Evolutionary conservation across 1,140 invertebrate genomes (phyloP), one percentile per base, ranked within the genome.

Genomic region (Eciton burchellii): DNA sequence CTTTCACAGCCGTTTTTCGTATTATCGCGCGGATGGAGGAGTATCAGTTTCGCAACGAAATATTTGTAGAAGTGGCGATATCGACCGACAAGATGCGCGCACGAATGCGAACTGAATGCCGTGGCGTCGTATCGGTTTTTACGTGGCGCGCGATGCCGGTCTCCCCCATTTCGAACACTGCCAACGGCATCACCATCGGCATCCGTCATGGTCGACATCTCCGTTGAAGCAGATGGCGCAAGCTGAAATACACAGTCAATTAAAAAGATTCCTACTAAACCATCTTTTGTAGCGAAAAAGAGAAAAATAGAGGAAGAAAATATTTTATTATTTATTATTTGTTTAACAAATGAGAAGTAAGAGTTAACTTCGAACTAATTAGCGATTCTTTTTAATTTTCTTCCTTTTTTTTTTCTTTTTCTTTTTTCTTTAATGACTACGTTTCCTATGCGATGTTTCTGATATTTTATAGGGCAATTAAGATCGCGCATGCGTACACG

Each of bases 51-150:
- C 4, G 45, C 26, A n/a, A 24, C 6, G 14, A n/a, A 26, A 54
- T 54, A 19, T n/a, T 66, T 19, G 41, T 12, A 57, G 43, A 79
- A 65, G 16, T 24, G 12, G 24, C 57, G 11, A 8, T 9, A 12
- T 0, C 63, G 29, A n/a, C 74, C 49, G 24, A 29, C 47, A 43
- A 35, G 41, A 66, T 63, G 24, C 35, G 63, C 74, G 49, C 6
- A 56, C 74, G 16, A 66, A 66, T 77, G 49, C 47, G 56, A 70
- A 79, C 74, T 79, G 63, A 68, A 16, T 12, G 57, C 6, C 24
- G 57, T 29, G n/a, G 43, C 43, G 47, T 43, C 19, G 29, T 24
- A 19, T 24, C 35, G 62, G 49, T 21, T 79, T 56, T 52, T 14
- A 11, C 35, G 19, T 21, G 6, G 35, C 35, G 35, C 35, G 35